Percentiles rank a stretch among this genome's conserved stretches.
These are phyloP conservation scores for Megaceryle torquata DNA, from an alignment of 2,113 vertebrate genomes.

Conservation along the genomic window DNA sequence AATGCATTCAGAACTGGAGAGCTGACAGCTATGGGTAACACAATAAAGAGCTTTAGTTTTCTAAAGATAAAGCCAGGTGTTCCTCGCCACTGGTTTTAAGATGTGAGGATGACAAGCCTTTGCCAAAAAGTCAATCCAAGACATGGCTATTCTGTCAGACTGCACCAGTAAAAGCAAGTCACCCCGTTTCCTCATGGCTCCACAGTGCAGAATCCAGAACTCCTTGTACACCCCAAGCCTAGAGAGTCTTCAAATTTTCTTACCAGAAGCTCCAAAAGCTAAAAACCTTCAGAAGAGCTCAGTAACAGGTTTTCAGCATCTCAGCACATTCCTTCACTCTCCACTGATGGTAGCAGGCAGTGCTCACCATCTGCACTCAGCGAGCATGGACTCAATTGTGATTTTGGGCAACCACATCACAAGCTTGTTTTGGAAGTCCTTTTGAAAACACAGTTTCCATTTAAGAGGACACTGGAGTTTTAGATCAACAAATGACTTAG, in stretches of 20 bases:
- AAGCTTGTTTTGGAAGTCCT: neutral
- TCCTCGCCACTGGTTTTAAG: neutral
- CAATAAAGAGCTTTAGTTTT: neutral
- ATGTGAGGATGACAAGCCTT: neutral
- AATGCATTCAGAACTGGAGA: neutral
- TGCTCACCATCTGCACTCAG: fast-evolving
- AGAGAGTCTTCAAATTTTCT: neutral
- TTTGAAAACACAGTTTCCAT: neutral
- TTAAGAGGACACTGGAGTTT: neutral
- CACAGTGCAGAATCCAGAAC: neutral
- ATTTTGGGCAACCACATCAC: neutral
- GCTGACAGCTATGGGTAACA: neutral
- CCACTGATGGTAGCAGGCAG: neutral
- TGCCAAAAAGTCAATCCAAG: neutral
- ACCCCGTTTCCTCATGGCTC: neutral
- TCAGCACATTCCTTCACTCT: neutral
- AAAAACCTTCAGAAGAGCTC: neutral
- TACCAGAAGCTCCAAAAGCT: neutral
- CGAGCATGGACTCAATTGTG: fast-evolving
- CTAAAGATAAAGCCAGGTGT: neutral
- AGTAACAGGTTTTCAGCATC: neutral
- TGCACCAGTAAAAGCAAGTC: neutral
- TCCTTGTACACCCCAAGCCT: neutral
- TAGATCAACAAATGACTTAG: neutral
- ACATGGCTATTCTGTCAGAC: neutral